phyloP scores from a whole-genome alignment of 37 sponge, comb jelly and placozoan species.

The Ianthella basta region DNA sequence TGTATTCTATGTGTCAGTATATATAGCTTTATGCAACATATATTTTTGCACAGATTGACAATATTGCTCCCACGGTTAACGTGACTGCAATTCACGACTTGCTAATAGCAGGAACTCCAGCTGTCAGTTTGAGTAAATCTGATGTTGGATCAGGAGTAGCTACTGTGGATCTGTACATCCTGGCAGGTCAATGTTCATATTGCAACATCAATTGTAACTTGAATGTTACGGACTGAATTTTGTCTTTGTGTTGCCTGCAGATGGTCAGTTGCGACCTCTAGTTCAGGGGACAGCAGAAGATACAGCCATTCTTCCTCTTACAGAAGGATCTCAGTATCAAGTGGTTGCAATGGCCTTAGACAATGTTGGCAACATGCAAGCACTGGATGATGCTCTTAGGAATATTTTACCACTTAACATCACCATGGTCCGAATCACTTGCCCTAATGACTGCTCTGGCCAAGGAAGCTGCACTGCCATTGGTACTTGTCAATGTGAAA shows the following conservation, averaged over 20 bases:
- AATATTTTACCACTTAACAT: not conserved
- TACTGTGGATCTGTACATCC: not conserved
- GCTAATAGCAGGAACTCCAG: not conserved
- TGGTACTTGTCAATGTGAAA: constrained; percentile 3
- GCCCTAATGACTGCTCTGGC: constrained; percentile 19
- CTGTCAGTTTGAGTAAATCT: constrained; percentile 6
- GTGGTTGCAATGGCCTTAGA: constrained; percentile 14
- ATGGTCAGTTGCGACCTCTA: not conserved
- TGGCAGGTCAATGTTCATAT: constrained; percentile 15
- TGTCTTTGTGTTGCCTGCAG: too few relatives aligned
- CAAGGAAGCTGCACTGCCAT: not conserved
- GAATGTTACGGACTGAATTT: too few relatives aligned
- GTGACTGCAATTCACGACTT: not conserved
- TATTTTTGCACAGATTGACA: constrained; percentile 8
- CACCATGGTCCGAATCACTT: not conserved
- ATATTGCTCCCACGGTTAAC: not conserved
- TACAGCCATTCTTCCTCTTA: not conserved
- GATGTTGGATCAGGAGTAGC: constrained; percentile 23
- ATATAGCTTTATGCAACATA: not conserved
- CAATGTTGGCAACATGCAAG: constrained; percentile 27
- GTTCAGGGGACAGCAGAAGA: not conserved
- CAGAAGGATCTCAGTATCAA: not conserved
- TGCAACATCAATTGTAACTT: too few relatives aligned
- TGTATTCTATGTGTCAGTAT: too few relatives aligned
- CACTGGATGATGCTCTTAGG: not conserved